phyloP scores from a whole-genome alignment of 2,888 invertebrate species.

The Lasioglossum malachurum region DNA sequence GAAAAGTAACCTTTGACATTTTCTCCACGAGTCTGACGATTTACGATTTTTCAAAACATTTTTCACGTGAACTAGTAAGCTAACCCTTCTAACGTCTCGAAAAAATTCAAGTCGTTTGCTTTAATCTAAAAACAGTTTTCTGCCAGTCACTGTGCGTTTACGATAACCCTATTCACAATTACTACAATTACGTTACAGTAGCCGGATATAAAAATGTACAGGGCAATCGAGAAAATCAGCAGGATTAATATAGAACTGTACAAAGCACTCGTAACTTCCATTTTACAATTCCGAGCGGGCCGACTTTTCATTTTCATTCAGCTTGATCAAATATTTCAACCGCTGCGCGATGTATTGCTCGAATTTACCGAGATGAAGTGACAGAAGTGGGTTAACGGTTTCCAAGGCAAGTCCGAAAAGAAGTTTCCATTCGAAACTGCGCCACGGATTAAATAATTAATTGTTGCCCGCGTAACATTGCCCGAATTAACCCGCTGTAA shows the following conservation, averaged over 20 bases:
- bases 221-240: neutral
- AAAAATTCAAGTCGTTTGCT: too few species aligned
- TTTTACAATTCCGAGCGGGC: neutral
- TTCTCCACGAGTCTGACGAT: too few species aligned
- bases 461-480: neutral
- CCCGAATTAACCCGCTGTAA: neutral
- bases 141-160: neutral
- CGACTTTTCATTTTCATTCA: neutral
- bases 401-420: neutral
- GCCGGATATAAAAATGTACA: neutral
- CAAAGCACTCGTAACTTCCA: neutral
- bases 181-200: neutral
- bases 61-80: too few species aligned
- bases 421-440: neutral
- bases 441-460: neutral
- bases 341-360: neutral
- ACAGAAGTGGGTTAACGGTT: neutral
- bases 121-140: too few species aligned
- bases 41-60: too few species aligned
- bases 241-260: neutral
- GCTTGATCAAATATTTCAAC: constrained; percentile 7
- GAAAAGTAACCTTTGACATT: too few species aligned
- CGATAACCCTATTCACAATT: neutral
- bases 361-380: neutral
- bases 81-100: too few species aligned